Percentiles rank a stretch among this genome's conserved stretches.
Conservation (phyloP, 2,797 vertebrate species). For the Margarornis squamiger region DNA sequence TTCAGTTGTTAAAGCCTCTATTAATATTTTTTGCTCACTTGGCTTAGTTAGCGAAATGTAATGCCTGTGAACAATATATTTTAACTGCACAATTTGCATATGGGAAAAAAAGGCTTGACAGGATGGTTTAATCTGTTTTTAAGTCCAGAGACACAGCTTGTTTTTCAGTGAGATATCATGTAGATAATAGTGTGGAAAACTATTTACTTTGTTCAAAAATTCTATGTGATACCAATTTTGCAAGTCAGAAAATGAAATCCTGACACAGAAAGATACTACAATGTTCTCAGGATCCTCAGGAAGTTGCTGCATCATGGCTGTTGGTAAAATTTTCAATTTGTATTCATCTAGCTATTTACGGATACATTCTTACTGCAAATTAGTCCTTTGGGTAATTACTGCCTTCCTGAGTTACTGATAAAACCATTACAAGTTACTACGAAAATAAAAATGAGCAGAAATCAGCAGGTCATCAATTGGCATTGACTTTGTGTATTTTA, state of each 20-base stretch:
- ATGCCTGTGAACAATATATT: background rate
- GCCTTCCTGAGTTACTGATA: background rate
- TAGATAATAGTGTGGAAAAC: background rate
- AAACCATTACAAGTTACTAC: background rate
- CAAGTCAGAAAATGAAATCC: background rate
- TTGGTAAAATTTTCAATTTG: background rate
- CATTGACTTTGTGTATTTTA: background rate
- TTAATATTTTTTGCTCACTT: background rate
- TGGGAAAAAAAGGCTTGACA: background rate
- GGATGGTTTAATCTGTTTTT: background rate
- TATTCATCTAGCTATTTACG: background rate
- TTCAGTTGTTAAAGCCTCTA: background rate
- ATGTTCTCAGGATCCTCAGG: background rate
- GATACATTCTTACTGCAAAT: background rate
- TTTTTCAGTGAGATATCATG: background rate
- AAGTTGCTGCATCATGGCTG: background rate
- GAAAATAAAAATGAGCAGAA: background rate
- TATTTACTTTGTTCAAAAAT: background rate
- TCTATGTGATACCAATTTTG: background rate
- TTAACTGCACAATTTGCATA: background rate
- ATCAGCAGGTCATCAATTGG: background rate
- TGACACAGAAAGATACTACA: background rate
- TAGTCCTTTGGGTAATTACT: background rate
- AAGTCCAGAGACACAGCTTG: background rate
- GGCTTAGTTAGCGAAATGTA: background rate